Percentiles rank a stretch among this genome's conserved stretches.
Conservation (phyloP, 2,888 invertebrate species). For the Drosophila mettleri region DNA sequence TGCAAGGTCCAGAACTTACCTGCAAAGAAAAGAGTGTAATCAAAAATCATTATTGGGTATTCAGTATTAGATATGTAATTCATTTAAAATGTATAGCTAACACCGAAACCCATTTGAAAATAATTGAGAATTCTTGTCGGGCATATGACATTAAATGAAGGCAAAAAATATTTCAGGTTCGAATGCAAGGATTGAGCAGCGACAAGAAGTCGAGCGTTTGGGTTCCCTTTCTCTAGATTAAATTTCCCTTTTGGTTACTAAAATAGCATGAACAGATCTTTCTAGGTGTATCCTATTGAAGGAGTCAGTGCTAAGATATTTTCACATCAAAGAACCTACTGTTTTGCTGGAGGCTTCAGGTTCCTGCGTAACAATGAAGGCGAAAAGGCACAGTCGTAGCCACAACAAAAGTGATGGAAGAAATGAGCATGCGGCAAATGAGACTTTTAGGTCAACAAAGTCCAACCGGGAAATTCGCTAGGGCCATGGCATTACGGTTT, state of each 20-base stretch:
- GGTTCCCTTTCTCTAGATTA: slow-evolving; percentile 43
- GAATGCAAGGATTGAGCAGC: too few species aligned
- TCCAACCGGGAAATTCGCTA: slow-evolving; percentile 54
- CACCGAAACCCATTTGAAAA: not conserved
- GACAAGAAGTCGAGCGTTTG: too few species aligned
- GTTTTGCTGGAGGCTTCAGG: slow-evolving; percentile 37
- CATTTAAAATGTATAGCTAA: slow-evolving; percentile 2
- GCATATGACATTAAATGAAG: slow-evolving; percentile 13
- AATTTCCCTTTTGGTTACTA: slow-evolving; percentile 58
- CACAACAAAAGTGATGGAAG: slow-evolving; percentile 70
- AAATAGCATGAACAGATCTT: slow-evolving; percentile 5
- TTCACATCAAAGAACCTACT: slow-evolving; percentile 40
- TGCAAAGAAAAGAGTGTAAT: slow-evolving; percentile 38
- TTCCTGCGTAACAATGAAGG: slow-evolving; percentile 41
- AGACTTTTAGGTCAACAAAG: slow-evolving; percentile 81
- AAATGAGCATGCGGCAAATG: slow-evolving; percentile 78
- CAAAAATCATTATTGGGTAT: slow-evolving; percentile 14
- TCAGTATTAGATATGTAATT: not conserved
- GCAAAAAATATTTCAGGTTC: not conserved
- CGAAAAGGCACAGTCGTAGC: slow-evolving; percentile 22
- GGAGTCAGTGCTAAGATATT: slow-evolving; percentile 30
- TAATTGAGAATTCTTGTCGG: slow-evolving; percentile 12
- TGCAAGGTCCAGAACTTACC: slow-evolving; percentile 40
- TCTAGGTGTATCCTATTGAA: slow-evolving; percentile 12
- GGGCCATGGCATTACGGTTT: slow-evolving; percentile 48